Evolutionary conservation across 2,888 invertebrate species (phyloP).

Genomic region (Aleiodes alternator): DNA sequence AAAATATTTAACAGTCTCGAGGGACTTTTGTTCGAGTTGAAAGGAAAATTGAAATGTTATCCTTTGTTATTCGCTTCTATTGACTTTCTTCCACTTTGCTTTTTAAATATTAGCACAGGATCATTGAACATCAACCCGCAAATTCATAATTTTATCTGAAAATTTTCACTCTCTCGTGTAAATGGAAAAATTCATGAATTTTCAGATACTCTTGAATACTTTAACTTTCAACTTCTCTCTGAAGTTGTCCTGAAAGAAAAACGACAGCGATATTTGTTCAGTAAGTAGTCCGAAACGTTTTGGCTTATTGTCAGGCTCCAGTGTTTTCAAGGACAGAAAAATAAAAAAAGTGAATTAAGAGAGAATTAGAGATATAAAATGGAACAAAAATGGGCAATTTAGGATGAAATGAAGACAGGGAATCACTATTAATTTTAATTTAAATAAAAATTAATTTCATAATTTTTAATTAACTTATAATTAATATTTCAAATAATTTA

Average conservation of each 20-base stretch:
- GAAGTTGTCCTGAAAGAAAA: slow-evolving; percentile 6
- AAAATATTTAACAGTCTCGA: not conserved
- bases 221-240: slow-evolving; percentile 17
- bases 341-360: not conserved
- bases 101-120: not conserved
- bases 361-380: slow-evolving; percentile 4
- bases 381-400: not conserved
- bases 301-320: slow-evolving; percentile 5
- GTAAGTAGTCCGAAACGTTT: slow-evolving; percentile 26
- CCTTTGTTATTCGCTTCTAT: not conserved
- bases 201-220: not conserved
- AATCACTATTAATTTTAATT: not conserved
- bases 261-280: not conserved
- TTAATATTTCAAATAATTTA: no score
- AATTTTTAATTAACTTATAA: no score
- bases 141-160: not conserved
- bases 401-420: not conserved
- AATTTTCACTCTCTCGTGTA: not conserved
- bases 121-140: not conserved
- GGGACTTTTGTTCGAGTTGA: slow-evolving; percentile 10
- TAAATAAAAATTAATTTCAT: no score
- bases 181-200: not conserved
- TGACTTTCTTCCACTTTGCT: slow-evolving; percentile 1
- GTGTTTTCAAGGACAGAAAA: slow-evolving; percentile 15
- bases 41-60: not conserved